phyloP scores from a whole-genome alignment of 2,888 invertebrate genomes.

The Phengaris alcon region DNA sequence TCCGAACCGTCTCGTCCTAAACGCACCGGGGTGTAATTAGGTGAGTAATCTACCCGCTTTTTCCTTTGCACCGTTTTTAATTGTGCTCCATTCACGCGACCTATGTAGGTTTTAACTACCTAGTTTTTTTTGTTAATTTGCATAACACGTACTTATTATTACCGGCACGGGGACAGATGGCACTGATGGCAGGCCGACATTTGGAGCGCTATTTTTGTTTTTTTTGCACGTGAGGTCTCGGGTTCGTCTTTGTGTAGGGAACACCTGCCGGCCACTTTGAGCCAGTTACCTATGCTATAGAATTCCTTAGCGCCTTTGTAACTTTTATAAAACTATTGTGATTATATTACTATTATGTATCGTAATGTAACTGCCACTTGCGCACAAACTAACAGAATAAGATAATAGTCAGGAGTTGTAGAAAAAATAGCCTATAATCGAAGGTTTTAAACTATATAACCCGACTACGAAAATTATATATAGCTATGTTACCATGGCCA shows the following conservation, averaged over 20 bases:
- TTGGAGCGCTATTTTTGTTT: conserved; percentile 61
- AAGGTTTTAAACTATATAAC: too few species aligned
- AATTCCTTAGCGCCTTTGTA: conserved; percentile 27
- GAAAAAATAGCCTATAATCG: too few species aligned
- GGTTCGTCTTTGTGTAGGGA: conserved; percentile 57
- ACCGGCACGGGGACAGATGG: conserved; percentile 59
- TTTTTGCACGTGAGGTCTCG: conserved; percentile 55
- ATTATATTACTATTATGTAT: background rate
- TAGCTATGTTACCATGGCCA: too few species aligned
- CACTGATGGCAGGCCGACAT: conserved; percentile 68
- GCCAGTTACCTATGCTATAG: conserved; percentile 51
- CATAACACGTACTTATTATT: conserved; percentile 14
- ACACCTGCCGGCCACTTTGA: conserved; percentile 62
- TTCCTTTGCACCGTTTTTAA: conserved; percentile 35
- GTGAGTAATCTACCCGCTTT: conserved; percentile 52
- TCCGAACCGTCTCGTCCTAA: conserved; percentile 50
- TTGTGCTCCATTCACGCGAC: conserved; percentile 29
- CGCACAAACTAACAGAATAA: too few species aligned
- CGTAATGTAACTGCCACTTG: background rate
- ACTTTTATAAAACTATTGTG: conserved; percentile 26
- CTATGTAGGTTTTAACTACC: conserved; percentile 23
- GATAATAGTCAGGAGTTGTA: too few species aligned
- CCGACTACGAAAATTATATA: too few species aligned
- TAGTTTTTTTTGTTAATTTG: conserved; percentile 46
- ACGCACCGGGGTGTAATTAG: conserved; percentile 48